These are phyloP conservation scores for Popillia japonica DNA, from an alignment of 1,140 invertebrate species.

Conservation along the genomic window DNA sequence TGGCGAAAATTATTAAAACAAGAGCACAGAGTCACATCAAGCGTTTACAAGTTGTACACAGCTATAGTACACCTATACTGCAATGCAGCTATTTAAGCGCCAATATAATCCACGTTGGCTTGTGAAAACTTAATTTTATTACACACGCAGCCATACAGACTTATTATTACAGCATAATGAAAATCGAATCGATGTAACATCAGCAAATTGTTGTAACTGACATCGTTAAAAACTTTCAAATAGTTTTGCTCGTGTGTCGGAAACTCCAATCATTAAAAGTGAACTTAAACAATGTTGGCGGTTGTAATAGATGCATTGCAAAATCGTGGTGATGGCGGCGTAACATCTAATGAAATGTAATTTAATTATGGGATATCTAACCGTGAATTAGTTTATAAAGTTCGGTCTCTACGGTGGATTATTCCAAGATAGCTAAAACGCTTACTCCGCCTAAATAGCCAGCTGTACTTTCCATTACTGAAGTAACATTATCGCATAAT, in stretches of 20 bases:
- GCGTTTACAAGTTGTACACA: not conserved
- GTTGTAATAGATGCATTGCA: not conserved
- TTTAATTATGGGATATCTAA: conserved; percentile 19
- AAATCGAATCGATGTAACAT: not conserved
- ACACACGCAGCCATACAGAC: not conserved
- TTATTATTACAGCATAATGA: not conserved
- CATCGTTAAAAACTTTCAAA: not conserved
- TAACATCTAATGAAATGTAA: not conserved
- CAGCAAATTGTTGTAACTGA: not conserved
- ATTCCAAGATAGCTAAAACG: not conserved
- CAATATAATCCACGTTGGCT: not conserved
- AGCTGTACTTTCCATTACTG: not conserved
- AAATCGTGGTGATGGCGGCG: not conserved
- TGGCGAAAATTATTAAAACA: conserved; percentile 15
- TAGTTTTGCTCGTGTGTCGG: not conserved
- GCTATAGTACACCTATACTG: not conserved
- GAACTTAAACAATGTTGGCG: not conserved
- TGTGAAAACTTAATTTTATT: conserved; percentile 19
- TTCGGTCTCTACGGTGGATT: not conserved
- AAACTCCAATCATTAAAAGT: not conserved
- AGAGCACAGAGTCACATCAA: not conserved
- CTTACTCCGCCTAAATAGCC: not conserved
- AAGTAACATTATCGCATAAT: not conserved
- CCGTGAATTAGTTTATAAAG: conserved; percentile 1
- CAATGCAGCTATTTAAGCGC: conserved; percentile 13